Base-by-base conservation (phyloP, 2,797 vertebrate species). In the Silurus aristotelis region DNA sequence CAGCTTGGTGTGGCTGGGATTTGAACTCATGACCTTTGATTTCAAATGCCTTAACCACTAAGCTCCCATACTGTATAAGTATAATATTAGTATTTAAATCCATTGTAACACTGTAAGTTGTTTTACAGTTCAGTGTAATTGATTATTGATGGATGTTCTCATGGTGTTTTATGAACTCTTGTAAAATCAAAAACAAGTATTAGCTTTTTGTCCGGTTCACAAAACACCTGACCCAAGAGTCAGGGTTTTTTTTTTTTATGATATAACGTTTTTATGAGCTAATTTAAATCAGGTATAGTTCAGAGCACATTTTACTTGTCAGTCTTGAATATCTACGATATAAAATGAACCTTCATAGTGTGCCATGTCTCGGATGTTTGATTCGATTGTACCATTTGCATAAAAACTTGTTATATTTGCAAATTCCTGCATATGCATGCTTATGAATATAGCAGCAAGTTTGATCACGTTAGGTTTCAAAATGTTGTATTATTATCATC, bases 401-500 rank as follows among this genome's bases (percentile, higher is more conserved):
- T 78, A 19, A 61, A 78, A 22, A 63, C 12, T 2, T 61, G 56
- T 31, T 63, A 46, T 63, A 63, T 46, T 79, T 3, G 20, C 20
- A 79, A 46, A 46, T 63, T 79, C 58, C 20, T n/a, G 38, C 58
- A 31, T 76, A 58, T 31, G 52, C 4, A 76, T 58, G 73, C 73
- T 78, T 20, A 63, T 78, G 58, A 78, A 78, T 61, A 63, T 78
- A 43, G 19, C n/a, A 79, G n/a, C 31, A 79, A 1, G 76, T 61
- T 22, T 61, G 15, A 60, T 27, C 75, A 61, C 6, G 75, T 43
- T 63, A 63, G 76, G 58, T 7, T 79, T 79, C 14, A 63, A 46
- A n/a, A 43, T 22, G 19, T 22, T 78, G 76, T n/a, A 46, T 79
- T 8, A 79, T 78, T 60, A 76, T 19, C 31, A n/a, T n/a, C 31